phyloP scores from a whole-genome alignment of 2,888 invertebrate genomes.

The Hyles lineata region DNA sequence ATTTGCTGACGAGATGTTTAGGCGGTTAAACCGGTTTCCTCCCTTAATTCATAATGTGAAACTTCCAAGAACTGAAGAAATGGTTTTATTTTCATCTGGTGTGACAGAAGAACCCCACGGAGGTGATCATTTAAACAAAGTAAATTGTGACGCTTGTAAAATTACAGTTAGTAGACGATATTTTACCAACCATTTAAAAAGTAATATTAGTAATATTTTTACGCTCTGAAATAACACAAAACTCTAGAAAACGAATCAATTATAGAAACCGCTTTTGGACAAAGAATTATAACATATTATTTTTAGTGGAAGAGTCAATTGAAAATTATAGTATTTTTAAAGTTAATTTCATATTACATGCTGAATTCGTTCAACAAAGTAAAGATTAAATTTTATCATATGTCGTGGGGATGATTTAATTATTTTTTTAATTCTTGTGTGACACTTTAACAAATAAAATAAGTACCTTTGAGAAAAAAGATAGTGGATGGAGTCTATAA shows the following conservation, averaged over 20 bases:
- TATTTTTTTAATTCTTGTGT: conserved; percentile 29
- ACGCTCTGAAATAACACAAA: too few relatives aligned
- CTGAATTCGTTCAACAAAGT: conserved; percentile 39
- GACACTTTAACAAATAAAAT: conserved; percentile 11
- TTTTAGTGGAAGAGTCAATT: conserved; percentile 31
- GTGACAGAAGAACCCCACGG: too few relatives aligned
- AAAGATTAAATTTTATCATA: conserved; percentile 38
- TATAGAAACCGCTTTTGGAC: conserved; percentile 15
- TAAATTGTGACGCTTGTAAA: too few relatives aligned
- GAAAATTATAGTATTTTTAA: conserved; percentile 34
- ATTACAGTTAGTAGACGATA: too few relatives aligned
- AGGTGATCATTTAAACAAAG: too few relatives aligned
- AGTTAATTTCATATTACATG: conserved; percentile 39
- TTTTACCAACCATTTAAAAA: too few relatives aligned
- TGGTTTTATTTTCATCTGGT: too few relatives aligned
- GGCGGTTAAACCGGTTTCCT: too few relatives aligned
- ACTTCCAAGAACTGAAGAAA: too few relatives aligned
- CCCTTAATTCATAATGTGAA: too few relatives aligned
- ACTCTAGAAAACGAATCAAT: conserved; percentile 4
- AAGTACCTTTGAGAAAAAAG: conserved; percentile 37
- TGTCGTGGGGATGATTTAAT: conserved; percentile 36
- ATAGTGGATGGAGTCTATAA: conserved; percentile 43
- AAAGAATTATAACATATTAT: conserved; percentile 25
- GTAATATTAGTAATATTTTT: too few relatives aligned
- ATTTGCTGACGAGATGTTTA: too few relatives aligned